Percentiles rank a stretch among this genome's conserved stretches.
These are phyloP conservation scores for Wiebesia pumilae DNA, from an alignment of 1,140 invertebrate genomes.

Conservation along the genomic window DNA sequence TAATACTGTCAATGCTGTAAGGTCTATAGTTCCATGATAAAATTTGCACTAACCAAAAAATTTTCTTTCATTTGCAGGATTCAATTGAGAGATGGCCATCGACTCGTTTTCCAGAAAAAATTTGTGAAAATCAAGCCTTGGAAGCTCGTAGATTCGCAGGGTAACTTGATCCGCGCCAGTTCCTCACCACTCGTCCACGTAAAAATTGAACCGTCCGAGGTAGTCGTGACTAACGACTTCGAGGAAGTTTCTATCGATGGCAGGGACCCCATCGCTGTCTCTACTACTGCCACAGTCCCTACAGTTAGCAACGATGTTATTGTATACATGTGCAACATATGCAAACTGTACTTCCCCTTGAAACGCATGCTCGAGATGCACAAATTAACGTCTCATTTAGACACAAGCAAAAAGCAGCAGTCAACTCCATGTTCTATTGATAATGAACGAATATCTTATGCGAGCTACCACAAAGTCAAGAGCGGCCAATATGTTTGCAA, in stretches of 20 bases:
- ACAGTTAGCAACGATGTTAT: background rate
- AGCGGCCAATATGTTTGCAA: constrained; percentile 20
- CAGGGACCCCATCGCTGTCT: background rate
- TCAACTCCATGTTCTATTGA: background rate
- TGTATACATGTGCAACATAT: constrained; percentile 69
- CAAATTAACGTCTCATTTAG: constrained; percentile 51
- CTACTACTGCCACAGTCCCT: background rate
- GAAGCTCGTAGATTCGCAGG: background rate
- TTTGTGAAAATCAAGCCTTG: constrained; percentile 27
- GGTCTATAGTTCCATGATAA: background rate
- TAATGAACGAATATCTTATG: background rate
- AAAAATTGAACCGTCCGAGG: constrained; percentile 4
- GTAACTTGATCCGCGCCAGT: background rate
- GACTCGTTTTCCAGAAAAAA: constrained; percentile 34
- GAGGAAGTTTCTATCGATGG: constrained; percentile 39
- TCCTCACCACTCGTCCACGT: background rate
- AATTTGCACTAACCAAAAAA: background rate
- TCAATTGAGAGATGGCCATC: background rate
- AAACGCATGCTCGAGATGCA: constrained; percentile 71
- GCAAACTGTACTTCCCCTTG: constrained; percentile 75
- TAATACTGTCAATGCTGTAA: constrained; percentile 10
- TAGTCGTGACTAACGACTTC: background rate
- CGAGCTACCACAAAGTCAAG: background rate
- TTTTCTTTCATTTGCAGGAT: constrained; percentile 48
- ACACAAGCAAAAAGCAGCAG: background rate